Conservation (phyloP, 2,888 invertebrate genomes). For the Amblyteles armatorius region DNA sequence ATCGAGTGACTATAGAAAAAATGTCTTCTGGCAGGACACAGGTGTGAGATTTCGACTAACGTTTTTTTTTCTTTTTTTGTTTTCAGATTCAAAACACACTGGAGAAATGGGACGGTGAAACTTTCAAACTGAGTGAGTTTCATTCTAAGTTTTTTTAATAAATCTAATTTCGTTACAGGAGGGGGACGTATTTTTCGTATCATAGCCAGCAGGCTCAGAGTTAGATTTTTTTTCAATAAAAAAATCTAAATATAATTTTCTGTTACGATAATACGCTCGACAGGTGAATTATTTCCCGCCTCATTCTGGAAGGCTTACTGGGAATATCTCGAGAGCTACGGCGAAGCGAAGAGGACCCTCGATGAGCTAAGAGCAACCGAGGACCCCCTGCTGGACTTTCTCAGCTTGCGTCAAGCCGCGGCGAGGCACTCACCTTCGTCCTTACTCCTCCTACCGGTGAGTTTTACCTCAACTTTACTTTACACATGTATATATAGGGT, state of each 20-base stretch:
- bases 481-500: conserved; percentile 2
- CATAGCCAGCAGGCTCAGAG: not conserved
- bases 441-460: conserved; percentile 90
- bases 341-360: conserved; percentile 87
- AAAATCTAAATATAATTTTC: not conserved
- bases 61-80: conserved; percentile 64
- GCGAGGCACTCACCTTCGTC: conserved; percentile 88
- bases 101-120: conserved; percentile 80
- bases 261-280: conserved; percentile 48
- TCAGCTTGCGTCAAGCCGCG: conserved; percentile 88
- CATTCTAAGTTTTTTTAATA: conserved; percentile 1
- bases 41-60: conserved; percentile 15
- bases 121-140: conserved; percentile 81
- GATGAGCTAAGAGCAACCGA: conserved; percentile 88
- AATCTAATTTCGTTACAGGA: not conserved
- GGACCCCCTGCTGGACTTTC: conserved; percentile 89
- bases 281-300: conserved; percentile 87
- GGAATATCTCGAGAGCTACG: conserved; percentile 88
- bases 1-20: conserved; percentile 38
- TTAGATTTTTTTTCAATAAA: conserved; percentile 1
- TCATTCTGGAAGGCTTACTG: conserved; percentile 89
- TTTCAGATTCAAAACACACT: conserved; percentile 80
- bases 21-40: conserved; percentile 11
- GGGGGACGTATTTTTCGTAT: not conserved
- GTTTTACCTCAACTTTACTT: conserved; percentile 78